phyloP scores from a whole-genome alignment of 1,140 invertebrate species.

The Lasioglossum albipes region DNA sequence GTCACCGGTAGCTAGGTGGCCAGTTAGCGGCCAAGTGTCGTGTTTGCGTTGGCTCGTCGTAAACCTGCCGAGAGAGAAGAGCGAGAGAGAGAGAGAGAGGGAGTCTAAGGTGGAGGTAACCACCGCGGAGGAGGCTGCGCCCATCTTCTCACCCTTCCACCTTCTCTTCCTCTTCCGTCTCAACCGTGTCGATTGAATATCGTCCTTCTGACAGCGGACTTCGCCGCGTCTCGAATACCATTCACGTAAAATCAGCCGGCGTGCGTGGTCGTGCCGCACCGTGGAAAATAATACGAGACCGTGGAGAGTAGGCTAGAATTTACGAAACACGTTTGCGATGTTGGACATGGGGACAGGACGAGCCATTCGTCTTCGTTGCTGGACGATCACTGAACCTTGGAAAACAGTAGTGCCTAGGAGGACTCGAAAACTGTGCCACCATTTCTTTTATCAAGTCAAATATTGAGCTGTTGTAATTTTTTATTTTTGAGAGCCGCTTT shows the following conservation, averaged over 20 bases:
- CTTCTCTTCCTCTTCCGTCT: slow-evolving; percentile 35
- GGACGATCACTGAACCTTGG: background rate
- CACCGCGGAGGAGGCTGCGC: slow-evolving; percentile 41
- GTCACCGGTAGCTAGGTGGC: slow-evolving; percentile 72
- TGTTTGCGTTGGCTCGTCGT: slow-evolving; percentile 73
- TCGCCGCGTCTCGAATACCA: background rate
- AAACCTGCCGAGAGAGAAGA: slow-evolving; percentile 64
- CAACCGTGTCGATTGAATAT: slow-evolving; percentile 16
- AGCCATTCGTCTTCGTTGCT: slow-evolving; percentile 23
- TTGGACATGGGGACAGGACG: background rate
- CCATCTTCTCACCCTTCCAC: slow-evolving; percentile 41
- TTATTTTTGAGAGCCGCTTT: too few relatives aligned
- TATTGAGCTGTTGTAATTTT: too few relatives aligned
- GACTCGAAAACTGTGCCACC: background rate
- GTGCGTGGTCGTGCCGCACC: background rate
- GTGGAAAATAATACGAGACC: background rate
- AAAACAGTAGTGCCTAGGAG: too few relatives aligned
- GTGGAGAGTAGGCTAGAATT: background rate
- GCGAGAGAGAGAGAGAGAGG: background rate
- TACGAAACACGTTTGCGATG: background rate
- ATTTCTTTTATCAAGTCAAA: too few relatives aligned
- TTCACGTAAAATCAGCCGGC: slow-evolving; percentile 14
- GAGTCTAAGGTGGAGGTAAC: background rate
- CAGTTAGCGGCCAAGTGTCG: slow-evolving; percentile 72
- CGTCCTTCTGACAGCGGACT: slow-evolving; percentile 11